phyloP scores from a whole-genome alignment of 2,797 vertebrate genomes.

The Euthynnus affinis region DNA sequence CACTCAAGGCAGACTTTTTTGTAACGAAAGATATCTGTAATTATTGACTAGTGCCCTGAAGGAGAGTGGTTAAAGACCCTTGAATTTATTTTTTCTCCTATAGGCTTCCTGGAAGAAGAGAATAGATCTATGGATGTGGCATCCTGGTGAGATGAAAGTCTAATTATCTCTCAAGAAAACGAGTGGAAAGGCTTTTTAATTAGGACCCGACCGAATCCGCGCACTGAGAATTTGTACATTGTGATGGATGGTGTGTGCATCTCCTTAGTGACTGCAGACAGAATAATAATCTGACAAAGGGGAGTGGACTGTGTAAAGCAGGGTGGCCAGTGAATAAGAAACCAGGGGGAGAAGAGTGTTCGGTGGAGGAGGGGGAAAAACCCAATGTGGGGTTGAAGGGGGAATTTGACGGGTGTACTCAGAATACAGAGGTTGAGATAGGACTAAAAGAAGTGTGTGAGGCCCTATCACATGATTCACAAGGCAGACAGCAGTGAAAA shows the following conservation, averaged over 20 bases:
- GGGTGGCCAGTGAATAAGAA: slow-evolving; percentile 64
- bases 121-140: slow-evolving; percentile 95
- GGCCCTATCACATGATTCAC: slow-evolving; percentile 83
- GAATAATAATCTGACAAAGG: slow-evolving; percentile 90
- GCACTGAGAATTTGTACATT: slow-evolving; percentile 95
- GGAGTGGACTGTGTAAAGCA: slow-evolving; percentile 77
- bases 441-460: slow-evolving; percentile 52
- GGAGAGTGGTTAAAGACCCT: slow-evolving; percentile 91
- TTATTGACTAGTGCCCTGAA: slow-evolving; percentile 96
- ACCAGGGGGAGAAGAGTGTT: slow-evolving; percentile 29
- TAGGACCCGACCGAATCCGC: slow-evolving; percentile 93
- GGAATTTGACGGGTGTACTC: slow-evolving; percentile 18
- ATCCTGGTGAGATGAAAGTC: slow-evolving; percentile 99
- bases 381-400: slow-evolving; percentile 21
- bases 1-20: slow-evolving; percentile 78
- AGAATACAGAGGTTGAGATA: not conserved
- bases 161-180: slow-evolving; percentile 97
- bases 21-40: slow-evolving; percentile 92
- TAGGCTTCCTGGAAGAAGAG: slow-evolving; percentile 93
- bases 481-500: slow-evolving; percentile 75
- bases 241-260: slow-evolving; percentile 94
- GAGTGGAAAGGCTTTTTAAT: slow-evolving; percentile 97
- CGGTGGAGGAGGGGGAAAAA: slow-evolving; percentile 13
- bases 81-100: slow-evolving; percentile 88
- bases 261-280: slow-evolving; percentile 92